These are phyloP conservation scores for Cryptus viduatorius DNA, from an alignment of 2,888 invertebrate species.

Conservation along the genomic window DNA sequence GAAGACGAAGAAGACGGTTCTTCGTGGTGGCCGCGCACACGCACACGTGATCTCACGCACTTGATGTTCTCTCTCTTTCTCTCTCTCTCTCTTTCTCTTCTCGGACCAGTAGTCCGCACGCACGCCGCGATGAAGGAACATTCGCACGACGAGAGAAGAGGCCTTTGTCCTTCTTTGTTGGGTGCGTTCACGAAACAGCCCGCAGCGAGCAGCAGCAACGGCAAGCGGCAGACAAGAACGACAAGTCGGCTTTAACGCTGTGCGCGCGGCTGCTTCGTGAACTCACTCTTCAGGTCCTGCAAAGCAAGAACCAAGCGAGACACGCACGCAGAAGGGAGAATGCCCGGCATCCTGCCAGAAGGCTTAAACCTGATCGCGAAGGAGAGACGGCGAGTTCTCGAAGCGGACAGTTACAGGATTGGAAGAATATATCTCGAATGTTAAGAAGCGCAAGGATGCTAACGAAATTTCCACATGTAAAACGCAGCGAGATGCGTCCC, in stretches of 20 bases:
- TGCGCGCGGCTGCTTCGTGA: constrained; percentile 36
- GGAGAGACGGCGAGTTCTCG: constrained; percentile 36
- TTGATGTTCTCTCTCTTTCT: constrained; percentile 6
- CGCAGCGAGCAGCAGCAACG: constrained; percentile 11
- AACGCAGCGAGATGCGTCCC: no score
- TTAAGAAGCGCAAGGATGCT: no score
- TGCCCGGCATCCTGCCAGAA: constrained; percentile 65
- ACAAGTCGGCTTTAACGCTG: constrained; percentile 36
- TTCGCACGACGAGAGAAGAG: constrained; percentile 59
- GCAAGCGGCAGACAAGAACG: constrained; percentile 35
- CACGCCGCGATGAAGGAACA: constrained; percentile 23
- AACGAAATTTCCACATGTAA: no score
- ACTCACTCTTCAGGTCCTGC: constrained; percentile 55
- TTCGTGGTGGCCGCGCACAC: constrained; percentile 42
- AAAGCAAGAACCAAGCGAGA: constrained; percentile 29
- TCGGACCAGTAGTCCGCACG: constrained; percentile 3
- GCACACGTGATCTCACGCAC: constrained; percentile 34
- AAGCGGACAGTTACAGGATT: constrained; percentile 37
- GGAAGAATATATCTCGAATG: neutral
- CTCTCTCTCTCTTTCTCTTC: constrained; percentile 19
- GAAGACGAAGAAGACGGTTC: neutral
- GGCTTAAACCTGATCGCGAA: constrained; percentile 68
- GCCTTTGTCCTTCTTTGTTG: constrained; percentile 80
- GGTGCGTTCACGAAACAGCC: constrained; percentile 44
- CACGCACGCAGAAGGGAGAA: constrained; percentile 57